Base-by-base conservation (phyloP, 2,113 vertebrate species). In the Haemorhous mexicanus region DNA sequence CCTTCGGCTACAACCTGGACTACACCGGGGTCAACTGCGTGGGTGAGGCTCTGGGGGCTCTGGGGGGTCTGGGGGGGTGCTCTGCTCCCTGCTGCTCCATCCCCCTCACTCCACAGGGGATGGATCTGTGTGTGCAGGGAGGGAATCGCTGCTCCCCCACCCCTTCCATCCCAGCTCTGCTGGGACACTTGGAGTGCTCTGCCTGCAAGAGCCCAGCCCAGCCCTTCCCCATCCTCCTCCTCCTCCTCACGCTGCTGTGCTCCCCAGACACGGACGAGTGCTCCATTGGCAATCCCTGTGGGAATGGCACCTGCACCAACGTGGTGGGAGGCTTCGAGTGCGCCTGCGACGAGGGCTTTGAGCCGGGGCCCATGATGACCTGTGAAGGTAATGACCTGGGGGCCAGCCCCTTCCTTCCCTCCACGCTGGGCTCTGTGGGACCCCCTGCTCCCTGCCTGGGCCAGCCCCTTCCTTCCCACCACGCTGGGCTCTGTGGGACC, bases 271-370 rank as follows among this genome's bases (percentile, higher is more conserved):
- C 98, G 1, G 99, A 99, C 0, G 99, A 99, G 96, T 99, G 99
- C 96, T 98, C 98, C 32, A 97, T 98, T 1, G 99, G 99, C 74
- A 99, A 99, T 92, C 99, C 99, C 0, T 99, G 99, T n/a, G 99
- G 99, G 35, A 98, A 99, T 1, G 99, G 99, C 50, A 99, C 98
- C 55, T 99, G 99, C 96, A 98, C 98, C 90, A 99, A 99, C 2
- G 98, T 99, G 87, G 96, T 98, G 13, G 99, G 99, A 53, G 99
- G 99, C 35, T 99, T 99, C 0, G 98, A 99, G 95, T 99, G 99
- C 4, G 96, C 98, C 43, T 99, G 99, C 16, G 98, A 99, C 7
- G 98, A 99, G 10, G 99, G 99, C 44, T 99, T 99, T 6, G 99
- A 99, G 97, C 99, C 99, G 0, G 99, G 99, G 32, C 97, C 99